Percentiles rank a stretch among this genome's conserved stretches.
These are phyloP conservation scores for Thamnophis sirtalis DNA, from an alignment of 2,113 vertebrate species.

Conservation along the genomic window DNA sequence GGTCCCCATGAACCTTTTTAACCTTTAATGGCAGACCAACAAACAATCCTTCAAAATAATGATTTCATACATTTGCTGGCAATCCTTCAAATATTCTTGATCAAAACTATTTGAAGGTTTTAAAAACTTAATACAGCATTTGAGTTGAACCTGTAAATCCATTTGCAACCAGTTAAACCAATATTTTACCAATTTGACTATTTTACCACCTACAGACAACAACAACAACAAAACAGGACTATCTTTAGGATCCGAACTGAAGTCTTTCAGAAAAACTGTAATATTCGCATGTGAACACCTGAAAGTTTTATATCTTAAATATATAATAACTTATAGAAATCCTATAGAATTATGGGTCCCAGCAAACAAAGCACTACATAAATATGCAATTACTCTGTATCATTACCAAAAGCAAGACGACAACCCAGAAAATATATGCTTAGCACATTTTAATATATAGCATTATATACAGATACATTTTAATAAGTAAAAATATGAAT, in stretches of 20 bases:
- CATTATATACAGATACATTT: background rate
- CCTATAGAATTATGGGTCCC: background rate
- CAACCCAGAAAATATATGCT: background rate
- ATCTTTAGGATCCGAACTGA: background rate
- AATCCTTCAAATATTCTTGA: background rate
- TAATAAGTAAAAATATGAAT: background rate
- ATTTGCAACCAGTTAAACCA: background rate
- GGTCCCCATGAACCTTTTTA: background rate
- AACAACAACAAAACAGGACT: background rate
- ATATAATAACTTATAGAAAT: background rate
- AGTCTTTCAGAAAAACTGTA: background rate
- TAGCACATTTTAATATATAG: background rate
- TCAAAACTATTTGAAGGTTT: background rate
- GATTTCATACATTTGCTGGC: background rate
- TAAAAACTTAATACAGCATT: background rate
- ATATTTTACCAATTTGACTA: background rate
- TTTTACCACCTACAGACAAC: background rate
- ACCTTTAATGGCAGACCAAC: background rate
- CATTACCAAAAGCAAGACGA: background rate
- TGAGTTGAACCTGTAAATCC: background rate
- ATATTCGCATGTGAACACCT: background rate
- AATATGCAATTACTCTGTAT: background rate
- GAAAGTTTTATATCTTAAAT: background rate
- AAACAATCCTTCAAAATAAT: background rate
- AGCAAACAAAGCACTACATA: background rate